These are phyloP conservation scores for Bursaphelenchus okinawaensis DNA, from an alignment of 2,888 invertebrate genomes.

Conservation along the genomic window DNA sequence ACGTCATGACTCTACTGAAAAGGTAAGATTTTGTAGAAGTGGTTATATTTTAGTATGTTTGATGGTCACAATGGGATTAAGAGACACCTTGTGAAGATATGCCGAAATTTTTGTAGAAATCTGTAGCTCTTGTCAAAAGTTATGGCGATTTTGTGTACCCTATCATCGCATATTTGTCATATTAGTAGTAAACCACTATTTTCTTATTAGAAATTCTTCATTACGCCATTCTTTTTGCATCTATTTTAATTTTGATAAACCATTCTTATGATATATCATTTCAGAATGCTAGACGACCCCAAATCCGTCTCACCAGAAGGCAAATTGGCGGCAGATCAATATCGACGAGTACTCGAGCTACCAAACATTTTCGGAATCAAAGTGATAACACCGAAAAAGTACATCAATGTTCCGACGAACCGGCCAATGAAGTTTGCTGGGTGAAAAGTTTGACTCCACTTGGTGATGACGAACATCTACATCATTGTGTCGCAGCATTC, in stretches of 20 bases:
- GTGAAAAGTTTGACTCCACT: conserved; percentile 53
- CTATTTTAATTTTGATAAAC: too few species aligned
- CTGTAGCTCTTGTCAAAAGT: too few species aligned
- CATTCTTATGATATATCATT: too few species aligned
- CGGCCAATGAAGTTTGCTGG: conserved; percentile 52
- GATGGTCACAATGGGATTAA: too few species aligned
- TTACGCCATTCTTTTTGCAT: too few species aligned
- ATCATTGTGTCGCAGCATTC: conserved; percentile 60
- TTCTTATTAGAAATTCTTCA: too few species aligned
- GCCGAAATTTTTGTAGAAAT: too few species aligned
- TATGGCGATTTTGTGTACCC: too few species aligned
- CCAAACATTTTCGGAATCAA: conserved; percentile 31
- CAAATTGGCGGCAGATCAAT: conserved; percentile 28
- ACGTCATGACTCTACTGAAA: conserved; percentile 25
- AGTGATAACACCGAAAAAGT: conserved; percentile 34
- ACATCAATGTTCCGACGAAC: conserved; percentile 29
- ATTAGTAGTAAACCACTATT: too few species aligned
- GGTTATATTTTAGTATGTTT: too few species aligned
- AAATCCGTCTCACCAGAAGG: conserved; percentile 32
- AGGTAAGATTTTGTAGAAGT: conserved; percentile 20
- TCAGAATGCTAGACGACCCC: conserved; percentile 30
- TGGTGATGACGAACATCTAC: conserved; percentile 58
- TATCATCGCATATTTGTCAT: too few species aligned
- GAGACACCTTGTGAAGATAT: too few species aligned
- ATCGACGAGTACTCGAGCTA: conserved; percentile 34